Conservation (phyloP, 2,113 vertebrate species). For the Vulpes ferrilata region DNA sequence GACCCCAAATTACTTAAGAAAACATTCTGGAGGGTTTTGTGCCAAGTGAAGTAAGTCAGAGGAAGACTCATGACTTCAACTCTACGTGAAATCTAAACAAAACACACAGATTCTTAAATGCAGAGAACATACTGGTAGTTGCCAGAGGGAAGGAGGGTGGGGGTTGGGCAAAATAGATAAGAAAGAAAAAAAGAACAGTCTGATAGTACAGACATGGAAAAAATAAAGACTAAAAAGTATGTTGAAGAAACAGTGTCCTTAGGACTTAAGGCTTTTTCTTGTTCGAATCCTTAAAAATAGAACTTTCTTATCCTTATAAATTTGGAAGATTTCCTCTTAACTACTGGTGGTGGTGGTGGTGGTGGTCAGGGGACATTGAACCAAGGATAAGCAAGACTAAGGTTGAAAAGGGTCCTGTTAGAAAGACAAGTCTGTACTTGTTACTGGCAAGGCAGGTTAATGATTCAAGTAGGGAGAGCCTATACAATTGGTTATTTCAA, state of each 20-base stretch:
- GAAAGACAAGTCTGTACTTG: not conserved
- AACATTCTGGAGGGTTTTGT: not conserved
- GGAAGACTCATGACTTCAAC: not conserved
- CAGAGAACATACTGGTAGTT: not conserved
- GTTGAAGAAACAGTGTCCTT: not conserved
- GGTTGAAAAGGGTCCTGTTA: not conserved
- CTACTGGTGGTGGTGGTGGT: not conserved
- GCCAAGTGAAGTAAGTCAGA: not conserved
- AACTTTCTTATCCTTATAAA: not conserved
- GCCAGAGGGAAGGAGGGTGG: not conserved
- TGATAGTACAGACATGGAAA: not conserved
- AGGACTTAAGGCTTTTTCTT: not conserved
- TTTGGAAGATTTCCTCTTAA: slow-evolving; percentile 37
- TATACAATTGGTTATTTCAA: not conserved
- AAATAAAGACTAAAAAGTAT: not conserved
- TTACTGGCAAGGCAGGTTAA: not conserved
- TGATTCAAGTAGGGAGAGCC: not conserved
- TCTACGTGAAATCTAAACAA: not conserved
- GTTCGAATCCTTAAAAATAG: not conserved
- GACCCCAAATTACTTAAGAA: not conserved
- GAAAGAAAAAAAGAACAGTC: not conserved
- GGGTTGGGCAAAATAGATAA: not conserved
- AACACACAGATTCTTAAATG: not conserved
- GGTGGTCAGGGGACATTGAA: not conserved
- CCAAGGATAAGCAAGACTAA: not conserved